Evolutionary conservation across 2,113 vertebrate genomes (phyloP).

Genomic region (Cinclus cinclus): DNA sequence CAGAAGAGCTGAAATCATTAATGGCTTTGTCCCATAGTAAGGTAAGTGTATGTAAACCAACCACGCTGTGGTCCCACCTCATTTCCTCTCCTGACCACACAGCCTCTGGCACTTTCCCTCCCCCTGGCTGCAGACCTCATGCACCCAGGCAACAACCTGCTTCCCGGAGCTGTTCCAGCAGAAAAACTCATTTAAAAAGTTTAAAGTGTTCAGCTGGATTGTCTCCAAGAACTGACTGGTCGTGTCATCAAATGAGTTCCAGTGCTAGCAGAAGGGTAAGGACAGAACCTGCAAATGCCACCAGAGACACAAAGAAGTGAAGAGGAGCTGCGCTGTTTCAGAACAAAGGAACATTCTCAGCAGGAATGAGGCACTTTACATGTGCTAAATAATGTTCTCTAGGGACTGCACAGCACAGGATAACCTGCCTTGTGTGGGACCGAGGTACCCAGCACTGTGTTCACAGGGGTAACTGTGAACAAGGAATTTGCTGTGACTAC

Average conservation of each 20-base stretch:
- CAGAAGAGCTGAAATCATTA: background rate
- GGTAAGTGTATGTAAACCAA: background rate
- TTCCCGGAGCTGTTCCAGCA: background rate
- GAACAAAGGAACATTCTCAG: background rate
- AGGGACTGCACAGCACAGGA: background rate
- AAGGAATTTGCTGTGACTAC: background rate
- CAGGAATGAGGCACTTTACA: fast-evolving
- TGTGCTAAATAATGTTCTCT: background rate
- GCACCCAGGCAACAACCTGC: background rate
- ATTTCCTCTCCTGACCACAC: background rate
- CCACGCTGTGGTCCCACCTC: background rate
- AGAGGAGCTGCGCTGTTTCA: background rate
- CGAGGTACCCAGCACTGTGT: background rate
- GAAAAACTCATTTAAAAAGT: background rate
- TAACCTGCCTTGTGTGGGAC: background rate
- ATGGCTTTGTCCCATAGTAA: background rate
- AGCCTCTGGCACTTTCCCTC: background rate
- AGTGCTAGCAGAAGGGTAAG: background rate
- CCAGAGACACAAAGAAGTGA: background rate
- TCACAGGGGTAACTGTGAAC: background rate
- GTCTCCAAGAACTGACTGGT: background rate
- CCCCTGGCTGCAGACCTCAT: background rate
- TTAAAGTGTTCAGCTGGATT: background rate
- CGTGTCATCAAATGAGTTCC: fast-evolving
- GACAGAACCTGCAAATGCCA: background rate